phyloP scores from a whole-genome alignment of 2,797 vertebrate species.

The Gallinago nigripennis region DNA sequence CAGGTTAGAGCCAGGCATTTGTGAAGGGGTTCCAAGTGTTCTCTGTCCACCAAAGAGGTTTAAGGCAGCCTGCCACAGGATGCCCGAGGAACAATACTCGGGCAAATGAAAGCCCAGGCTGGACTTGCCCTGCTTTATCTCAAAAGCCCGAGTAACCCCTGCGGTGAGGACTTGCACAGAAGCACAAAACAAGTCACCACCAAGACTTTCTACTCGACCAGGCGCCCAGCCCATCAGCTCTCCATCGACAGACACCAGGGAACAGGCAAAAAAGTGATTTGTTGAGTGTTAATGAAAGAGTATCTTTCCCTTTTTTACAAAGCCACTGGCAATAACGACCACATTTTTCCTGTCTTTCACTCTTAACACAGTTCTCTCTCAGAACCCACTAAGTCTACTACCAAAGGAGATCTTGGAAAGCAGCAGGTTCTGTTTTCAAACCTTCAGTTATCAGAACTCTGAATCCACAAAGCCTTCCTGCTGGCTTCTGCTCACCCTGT shows the following conservation, averaged over 20 bases:
- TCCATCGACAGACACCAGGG: accelerated
- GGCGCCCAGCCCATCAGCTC: not conserved
- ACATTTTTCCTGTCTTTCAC: not conserved
- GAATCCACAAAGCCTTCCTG: not conserved
- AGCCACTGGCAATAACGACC: not conserved
- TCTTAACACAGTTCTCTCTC: not conserved
- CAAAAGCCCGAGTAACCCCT: not conserved
- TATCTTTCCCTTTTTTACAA: not conserved
- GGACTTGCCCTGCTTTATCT: not conserved
- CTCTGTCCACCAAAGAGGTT: not conserved
- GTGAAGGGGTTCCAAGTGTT: accelerated
- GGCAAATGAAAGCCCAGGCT: accelerated
- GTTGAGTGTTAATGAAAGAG: not conserved
- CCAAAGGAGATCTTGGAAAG: not conserved
- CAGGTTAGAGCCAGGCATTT: accelerated
- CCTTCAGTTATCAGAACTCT: not conserved
- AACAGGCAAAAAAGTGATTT: not conserved
- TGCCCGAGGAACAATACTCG: not conserved
- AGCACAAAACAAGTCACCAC: not conserved
- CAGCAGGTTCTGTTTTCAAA: accelerated
- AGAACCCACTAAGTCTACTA: not conserved
- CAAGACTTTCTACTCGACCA: not conserved
- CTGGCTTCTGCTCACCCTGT: not conserved
- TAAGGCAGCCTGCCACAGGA: not conserved
- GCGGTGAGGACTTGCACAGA: not conserved